Percentiles rank a stretch among this genome's conserved stretches.
Conservation (phyloP, 2,113 vertebrate species). For the Bettongia penicillata region DNA sequence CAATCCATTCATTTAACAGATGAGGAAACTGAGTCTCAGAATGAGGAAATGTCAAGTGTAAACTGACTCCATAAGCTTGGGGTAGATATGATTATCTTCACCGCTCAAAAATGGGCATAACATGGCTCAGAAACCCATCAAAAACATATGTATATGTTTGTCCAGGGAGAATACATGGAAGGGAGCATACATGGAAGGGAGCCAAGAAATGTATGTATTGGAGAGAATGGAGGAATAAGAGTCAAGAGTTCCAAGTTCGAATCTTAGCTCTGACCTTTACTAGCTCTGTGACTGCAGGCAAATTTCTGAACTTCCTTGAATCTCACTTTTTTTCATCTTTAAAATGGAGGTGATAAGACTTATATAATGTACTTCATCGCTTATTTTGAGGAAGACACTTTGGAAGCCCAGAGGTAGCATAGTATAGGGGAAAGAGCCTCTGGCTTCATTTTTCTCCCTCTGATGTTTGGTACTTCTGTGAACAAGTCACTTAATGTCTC, state of each 20-base stretch:
- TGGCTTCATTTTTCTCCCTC: not conserved
- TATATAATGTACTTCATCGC: not conserved
- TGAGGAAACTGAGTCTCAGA: not conserved
- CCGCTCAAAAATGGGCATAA: not conserved
- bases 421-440: not conserved
- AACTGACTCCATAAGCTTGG: fast-evolving
- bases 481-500: too few relatives aligned
- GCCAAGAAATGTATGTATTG: too few relatives aligned
- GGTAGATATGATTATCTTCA: not conserved
- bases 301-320: not conserved
- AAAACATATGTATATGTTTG: not conserved
- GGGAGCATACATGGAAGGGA: not conserved
- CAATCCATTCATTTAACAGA: not conserved
- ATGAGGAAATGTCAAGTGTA: too few relatives aligned
- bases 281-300: not conserved
- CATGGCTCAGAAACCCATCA: not conserved
- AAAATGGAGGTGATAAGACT: not conserved
- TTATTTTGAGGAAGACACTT: not conserved
- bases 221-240: too few relatives aligned
- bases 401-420: not conserved
- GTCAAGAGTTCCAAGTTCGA: too few relatives aligned
- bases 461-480: not conserved
- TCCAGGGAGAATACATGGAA: not conserved
- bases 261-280: too few relatives aligned
- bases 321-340: not conserved